phyloP scores from a whole-genome alignment of 2,797 vertebrate species.

The Acanthurus leucopareius region DNA sequence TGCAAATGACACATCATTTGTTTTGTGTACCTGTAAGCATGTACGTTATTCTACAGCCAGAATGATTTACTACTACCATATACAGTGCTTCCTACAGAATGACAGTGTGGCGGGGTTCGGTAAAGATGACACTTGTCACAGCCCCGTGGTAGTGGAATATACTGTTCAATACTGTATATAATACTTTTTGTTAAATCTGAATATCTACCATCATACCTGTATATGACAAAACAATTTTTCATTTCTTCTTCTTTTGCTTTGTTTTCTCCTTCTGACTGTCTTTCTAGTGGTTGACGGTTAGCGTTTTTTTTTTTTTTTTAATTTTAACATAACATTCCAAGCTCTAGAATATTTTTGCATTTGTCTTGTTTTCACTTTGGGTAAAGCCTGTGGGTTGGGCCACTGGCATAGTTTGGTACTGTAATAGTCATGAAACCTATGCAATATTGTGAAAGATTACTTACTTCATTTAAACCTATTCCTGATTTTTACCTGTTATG shows the following conservation, averaged over 20 bases:
- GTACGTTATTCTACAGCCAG: constrained; percentile 9
- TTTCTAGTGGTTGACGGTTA: neutral
- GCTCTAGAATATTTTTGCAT: neutral
- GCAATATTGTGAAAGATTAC: constrained; percentile 40
- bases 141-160: neutral
- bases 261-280: neutral
- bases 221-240: constrained; percentile 11
- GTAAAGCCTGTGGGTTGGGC: neutral
- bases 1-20: constrained; percentile 5
- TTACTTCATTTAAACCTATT: constrained; percentile 8
- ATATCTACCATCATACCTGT: constrained; percentile 1
- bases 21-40: constrained; percentile 13
- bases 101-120: too few relatives aligned
- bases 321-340: constrained; percentile 56
- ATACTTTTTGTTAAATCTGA: constrained; percentile 16
- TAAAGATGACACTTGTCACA: too few relatives aligned
- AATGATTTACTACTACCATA: neutral
- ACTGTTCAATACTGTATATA: constrained; percentile 3
- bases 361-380: constrained; percentile 11
- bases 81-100: too few relatives aligned
- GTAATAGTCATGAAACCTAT: constrained; percentile 28
- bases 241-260: neutral
- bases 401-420: neutral
- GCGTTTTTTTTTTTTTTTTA: too few relatives aligned
- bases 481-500: constrained; percentile 4